A percentile compares a stretch with the other conserved stretches of the same genome.
These are phyloP conservation scores for Rhyacichthys aspro DNA, from an alignment of 2,797 vertebrate species.

Conservation along the genomic window DNA sequence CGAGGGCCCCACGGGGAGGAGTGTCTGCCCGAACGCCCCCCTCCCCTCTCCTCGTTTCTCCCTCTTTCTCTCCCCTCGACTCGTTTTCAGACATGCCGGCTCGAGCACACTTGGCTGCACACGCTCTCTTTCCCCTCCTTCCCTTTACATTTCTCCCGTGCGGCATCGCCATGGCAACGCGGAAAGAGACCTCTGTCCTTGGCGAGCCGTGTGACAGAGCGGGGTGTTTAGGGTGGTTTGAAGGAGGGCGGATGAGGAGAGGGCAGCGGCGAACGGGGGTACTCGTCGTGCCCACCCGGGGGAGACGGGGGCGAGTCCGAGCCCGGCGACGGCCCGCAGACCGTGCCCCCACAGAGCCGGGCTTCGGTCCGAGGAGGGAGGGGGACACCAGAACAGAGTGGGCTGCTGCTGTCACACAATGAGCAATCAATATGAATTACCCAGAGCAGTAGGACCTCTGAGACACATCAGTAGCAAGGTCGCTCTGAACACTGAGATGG, in stretches of 20 bases:
- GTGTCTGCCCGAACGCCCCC: slow-evolving; percentile 70
- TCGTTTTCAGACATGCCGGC: slow-evolving; percentile 80
- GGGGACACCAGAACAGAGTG: slow-evolving; percentile 62
- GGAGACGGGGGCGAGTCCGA: slow-evolving; percentile 46
- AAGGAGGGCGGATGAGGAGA: slow-evolving; percentile 33
- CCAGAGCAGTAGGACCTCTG: slow-evolving; percentile 77
- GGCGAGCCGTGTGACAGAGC: slow-evolving; percentile 76
- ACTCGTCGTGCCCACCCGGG: slow-evolving; percentile 66
- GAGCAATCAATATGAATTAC: slow-evolving; percentile 82
- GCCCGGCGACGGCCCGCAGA: slow-evolving; percentile 52
- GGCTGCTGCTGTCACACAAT: slow-evolving; percentile 77
- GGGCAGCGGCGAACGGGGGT: slow-evolving; percentile 49
- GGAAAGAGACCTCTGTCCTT: slow-evolving; percentile 84
- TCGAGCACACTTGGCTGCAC: slow-evolving; percentile 84
- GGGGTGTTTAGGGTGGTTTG: slow-evolving; percentile 64
- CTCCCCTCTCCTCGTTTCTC: slow-evolving; percentile 27
- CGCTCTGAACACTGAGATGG: slow-evolving; percentile 71
- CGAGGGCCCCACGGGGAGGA: slow-evolving; percentile 71
- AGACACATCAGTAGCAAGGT: slow-evolving; percentile 79
- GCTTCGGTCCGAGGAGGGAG: slow-evolving; percentile 44
- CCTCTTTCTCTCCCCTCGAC: slow-evolving; percentile 56
- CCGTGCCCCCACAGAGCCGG: slow-evolving; percentile 28
- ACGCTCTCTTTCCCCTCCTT: slow-evolving; percentile 52
- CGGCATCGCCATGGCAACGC: slow-evolving; percentile 85
- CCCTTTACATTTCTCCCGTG: slow-evolving; percentile 79